Evolutionary conservation across 2,888 invertebrate genomes (phyloP), one percentile per base, ranked within the genome.

Genomic region (Platycheirus rosarum): DNA sequence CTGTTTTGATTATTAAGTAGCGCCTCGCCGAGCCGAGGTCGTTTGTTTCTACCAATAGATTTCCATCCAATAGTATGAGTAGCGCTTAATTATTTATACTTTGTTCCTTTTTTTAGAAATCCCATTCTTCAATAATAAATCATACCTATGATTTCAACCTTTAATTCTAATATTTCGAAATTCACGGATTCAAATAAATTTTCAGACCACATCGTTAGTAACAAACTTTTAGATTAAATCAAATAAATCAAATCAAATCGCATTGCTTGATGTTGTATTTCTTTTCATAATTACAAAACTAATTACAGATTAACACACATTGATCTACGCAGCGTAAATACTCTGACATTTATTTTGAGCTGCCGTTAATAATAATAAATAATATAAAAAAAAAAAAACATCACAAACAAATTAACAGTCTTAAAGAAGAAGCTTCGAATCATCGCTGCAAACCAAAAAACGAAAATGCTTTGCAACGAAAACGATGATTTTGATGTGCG

Each of bases 401-500:
- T 13, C n/a, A 35, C 18, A 35, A 37, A 23, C 20, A 8, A 55
- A n/a, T 37, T 23, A 20, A 37, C 55, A 55, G 37, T 37, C 20
- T 8, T 35, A 53, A 53, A 7, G 37, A 40, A 55, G 23, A 55
- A 37, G 37, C 32, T 55, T 55, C 7, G 23, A 55, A 29, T 42
- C 18, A 16, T 26, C 26, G 14, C 49, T 13, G 29, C 8, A 48
- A 2, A 20, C 2, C 23, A 23, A 20, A 18, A 46, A 26, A 48
- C n/a, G 3, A 53, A 55, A 23, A 5, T 13, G 20, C 20, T 55
- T 57, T 55, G 55, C 37, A 9, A 14, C 48, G 8, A 32, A 32
- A 8, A 32, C 29, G 29, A 6, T 32, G 29, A 32, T 7, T 4
- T 32, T 32, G 42, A 73, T 60, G 57, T 79, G 69, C 79, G 79